Conservation (phyloP, 2,888 invertebrate species). For the Desoria tigrina region DNA sequence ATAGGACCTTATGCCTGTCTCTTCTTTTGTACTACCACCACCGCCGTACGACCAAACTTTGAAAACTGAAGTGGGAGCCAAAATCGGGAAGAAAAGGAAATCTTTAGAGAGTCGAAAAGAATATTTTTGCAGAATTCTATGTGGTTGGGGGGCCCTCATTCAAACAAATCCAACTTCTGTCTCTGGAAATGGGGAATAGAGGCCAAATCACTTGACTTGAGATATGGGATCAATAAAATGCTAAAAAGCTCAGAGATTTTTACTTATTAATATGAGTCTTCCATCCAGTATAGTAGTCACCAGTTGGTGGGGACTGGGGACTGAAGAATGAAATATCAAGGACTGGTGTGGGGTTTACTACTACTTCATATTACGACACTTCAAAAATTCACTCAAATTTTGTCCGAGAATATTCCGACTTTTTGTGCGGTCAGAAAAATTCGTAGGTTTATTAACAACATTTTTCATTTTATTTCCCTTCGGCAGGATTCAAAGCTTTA, state of each 20-base stretch:
- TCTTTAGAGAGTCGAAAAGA: neutral
- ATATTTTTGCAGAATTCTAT: slow-evolving; percentile 10
- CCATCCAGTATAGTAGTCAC: too few relatives aligned
- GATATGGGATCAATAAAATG: slow-evolving; percentile 22
- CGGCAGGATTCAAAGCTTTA: too few relatives aligned
- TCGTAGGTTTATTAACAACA: too few relatives aligned
- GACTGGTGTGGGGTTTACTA: too few relatives aligned
- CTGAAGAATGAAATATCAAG: too few relatives aligned
- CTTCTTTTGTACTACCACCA: too few relatives aligned
- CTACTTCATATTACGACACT: slow-evolving; percentile 2
- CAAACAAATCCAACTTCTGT: slow-evolving; percentile 15
- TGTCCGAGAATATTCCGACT: too few relatives aligned
- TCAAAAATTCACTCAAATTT: neutral
- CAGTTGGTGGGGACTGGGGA: too few relatives aligned
- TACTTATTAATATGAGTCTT: slow-evolving; percentile 9
- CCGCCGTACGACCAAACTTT: neutral
- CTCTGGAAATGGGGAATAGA: slow-evolving; percentile 5
- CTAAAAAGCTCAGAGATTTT: slow-evolving; percentile 18
- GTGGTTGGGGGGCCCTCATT: neutral
- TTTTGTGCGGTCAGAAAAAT: too few relatives aligned
- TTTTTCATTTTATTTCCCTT: too few relatives aligned
- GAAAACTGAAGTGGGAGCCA: slow-evolving; percentile 15
- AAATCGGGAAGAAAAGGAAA: slow-evolving; percentile 5
- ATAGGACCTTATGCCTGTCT: too few relatives aligned
- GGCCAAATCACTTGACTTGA: slow-evolving; percentile 26